Evolutionary conservation across 2,113 vertebrate species (phyloP), one percentile per base, ranked within the genome.

Genomic region (Phoxinus phoxinus): DNA sequence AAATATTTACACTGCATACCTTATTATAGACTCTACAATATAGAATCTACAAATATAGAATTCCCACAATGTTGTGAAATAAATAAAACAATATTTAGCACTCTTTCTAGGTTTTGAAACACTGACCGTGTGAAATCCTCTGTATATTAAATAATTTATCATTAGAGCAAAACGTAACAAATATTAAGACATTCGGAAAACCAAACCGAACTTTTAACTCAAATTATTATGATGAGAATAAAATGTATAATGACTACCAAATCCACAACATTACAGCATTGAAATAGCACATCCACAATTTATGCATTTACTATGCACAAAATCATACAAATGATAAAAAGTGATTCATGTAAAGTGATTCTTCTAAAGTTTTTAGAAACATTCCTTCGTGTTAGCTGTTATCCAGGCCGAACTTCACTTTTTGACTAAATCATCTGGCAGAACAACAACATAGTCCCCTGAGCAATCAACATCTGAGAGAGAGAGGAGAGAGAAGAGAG

Each of bases 391-490:
- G 17, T 21, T 46, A 9, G 4, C 23, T 63, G 4, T 46, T 46
- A 25, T 41, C 77, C 32, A 27, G 10, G 37, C 5, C 9, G 12
- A 25, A 19, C 0, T 1, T 61, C 56, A 17, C 41, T n/a, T 32
- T 67, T 9, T 48, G 27, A 23, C 2, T 65, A 72, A 71, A 51
- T 93, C 78, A 89, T 4, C 27, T 59, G 90, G 91, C 23, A 92
- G 69, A 7, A 94, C 93, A 2, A 87, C 90, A 0, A 94, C 93
- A 8, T 94, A 94, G 0, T 90, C 90, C 44, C 5, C 80, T 1
- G 89, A 32, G 0, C 41, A 80, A 0, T 58, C 30, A 3, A 30
- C 46, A 71, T 93, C 94, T 94, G 17, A 13, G 71, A 72, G 30
- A 81, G 37, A n/a, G 11, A 72, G n/a, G n/a, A n/a, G n/a, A n/a